Evolutionary conservation across 2,888 invertebrate species (phyloP).

Genomic region (Chouioia cunea): DNA sequence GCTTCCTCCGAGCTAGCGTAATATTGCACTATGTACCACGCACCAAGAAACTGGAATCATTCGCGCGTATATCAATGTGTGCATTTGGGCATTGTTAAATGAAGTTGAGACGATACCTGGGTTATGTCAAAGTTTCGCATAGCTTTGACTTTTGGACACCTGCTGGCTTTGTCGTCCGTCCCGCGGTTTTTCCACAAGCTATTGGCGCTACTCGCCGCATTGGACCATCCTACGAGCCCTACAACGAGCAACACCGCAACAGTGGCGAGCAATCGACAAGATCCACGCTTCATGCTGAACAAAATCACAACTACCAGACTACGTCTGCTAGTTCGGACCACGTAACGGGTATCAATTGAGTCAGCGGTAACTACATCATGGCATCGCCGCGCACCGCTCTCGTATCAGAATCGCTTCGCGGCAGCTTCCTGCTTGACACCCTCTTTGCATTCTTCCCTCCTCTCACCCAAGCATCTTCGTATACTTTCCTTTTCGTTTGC

Average conservation of each 20-base stretch:
- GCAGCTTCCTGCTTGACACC: neutral
- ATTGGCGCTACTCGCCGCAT: conserved; percentile 13
- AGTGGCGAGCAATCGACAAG: neutral
- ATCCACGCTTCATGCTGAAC: neutral
- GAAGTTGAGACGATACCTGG: conserved; percentile 69
- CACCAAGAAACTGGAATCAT: conserved; percentile 78
- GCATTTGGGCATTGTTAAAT: too few species aligned
- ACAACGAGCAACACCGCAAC: conserved; percentile 42
- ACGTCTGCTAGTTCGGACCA: neutral
- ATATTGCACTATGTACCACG: conserved; percentile 89
- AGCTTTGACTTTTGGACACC: conserved; percentile 83
- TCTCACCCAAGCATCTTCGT: conserved; percentile 53
- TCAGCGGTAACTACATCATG: neutral
- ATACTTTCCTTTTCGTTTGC: conserved; percentile 58
- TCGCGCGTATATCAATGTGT: too few species aligned
- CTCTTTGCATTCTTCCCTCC: conserved; percentile 60
- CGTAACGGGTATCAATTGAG: neutral
- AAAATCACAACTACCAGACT: neutral
- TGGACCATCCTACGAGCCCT: neutral
- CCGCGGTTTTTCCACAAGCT: conserved; percentile 62
- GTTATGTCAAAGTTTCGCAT: conserved; percentile 84
- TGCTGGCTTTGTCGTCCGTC: conserved; percentile 77
- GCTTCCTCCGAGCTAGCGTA: conserved; percentile 91
- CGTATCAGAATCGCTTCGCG: too few species aligned
- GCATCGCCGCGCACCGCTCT: too few species aligned